Base-by-base conservation (phyloP, 2,888 invertebrate genomes). In the Podabrus alpinus region DNA sequence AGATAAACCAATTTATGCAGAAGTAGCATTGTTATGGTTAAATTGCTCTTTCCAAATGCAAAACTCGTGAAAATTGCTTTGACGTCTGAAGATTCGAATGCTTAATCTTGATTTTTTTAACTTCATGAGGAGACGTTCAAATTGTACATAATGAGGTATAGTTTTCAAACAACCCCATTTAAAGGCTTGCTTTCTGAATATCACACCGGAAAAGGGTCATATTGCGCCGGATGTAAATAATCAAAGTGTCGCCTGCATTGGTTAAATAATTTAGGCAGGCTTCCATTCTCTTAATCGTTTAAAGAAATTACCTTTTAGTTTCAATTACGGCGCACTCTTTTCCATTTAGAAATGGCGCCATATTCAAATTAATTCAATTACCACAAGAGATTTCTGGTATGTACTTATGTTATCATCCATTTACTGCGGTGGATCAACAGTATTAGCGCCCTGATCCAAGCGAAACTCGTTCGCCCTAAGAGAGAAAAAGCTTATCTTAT, bases 191-290 rank as follows among this genome's bases (percentile, higher is more conserved):
- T 70, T 64, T 70, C 29, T 62, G 19, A 70, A 64, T 64, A 64
- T 64, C 70, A 29, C 45, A 62, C 72, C 61, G 72, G 72, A 72
- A 72, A 72, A 29, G 60, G 68, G 67, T 62, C 73, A 73, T 73
- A 73, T 64, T 73, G 69, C 69, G 17, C 73, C 73, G 73, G 73
- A 73, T 73, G 73, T 69, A 68, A 73, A 69, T 73, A 73, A 72
- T 68, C 61, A 62, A 72, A 72, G 68, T 25, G 17, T 68, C 71
- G 66, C 60, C 66, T 66, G 16, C 25, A 60, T 66, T 60, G 59
- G 59, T 66, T 71, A 66, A 71, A 15, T 59, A 59, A 10, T 13
- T 17, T 15, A 67, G 59, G 66, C 71, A 59, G 19, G 70, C 62
- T 69, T 25, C 59, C 66, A 19, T 71, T 71, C 71, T 71, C 67